A percentile compares a stretch with the other conserved stretches of the same genome.
Conservation (phyloP, 2,888 invertebrate genomes). For the Petrolisthes manimaculis region DNA sequence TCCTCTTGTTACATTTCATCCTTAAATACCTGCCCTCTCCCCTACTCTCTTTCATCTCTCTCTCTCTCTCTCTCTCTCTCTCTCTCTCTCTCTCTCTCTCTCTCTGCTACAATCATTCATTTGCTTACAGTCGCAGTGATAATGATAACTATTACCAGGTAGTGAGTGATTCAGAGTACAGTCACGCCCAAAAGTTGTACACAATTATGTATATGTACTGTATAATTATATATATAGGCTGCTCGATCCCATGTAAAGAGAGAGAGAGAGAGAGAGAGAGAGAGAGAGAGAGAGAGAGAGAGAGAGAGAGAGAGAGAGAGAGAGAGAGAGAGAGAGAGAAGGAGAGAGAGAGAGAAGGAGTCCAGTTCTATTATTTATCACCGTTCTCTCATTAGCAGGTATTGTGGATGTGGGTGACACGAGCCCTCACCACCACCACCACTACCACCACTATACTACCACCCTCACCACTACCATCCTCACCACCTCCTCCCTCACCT, state of each 20-base stretch:
- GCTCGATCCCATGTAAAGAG: not conserved
- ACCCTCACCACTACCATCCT: not conserved
- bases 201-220: not conserved
- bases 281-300: slow-evolving; percentile 14
- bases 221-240: not conserved
- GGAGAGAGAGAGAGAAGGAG: not conserved
- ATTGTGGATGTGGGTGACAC: slow-evolving; percentile 32
- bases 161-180: too few species aligned
- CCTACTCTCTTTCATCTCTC: too few species aligned
- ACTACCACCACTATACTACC: not conserved
- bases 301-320: slow-evolving; percentile 6
- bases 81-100: too few species aligned
- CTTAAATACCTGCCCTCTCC: too few species aligned
- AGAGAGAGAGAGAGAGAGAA: not conserved
- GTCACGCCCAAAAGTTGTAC: not conserved
- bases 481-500: not conserved
- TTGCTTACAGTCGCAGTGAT: too few species aligned
- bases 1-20: too few species aligned
- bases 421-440: slow-evolving; percentile 1
- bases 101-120: too few species aligned
- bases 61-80: too few species aligned
- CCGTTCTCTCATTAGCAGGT: slow-evolving; percentile 49
- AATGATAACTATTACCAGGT: too few species aligned
- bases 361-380: slow-evolving; percentile 48
- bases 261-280: slow-evolving; percentile 5